These are phyloP conservation scores for Marmota monax DNA, from an alignment of 2,113 vertebrate genomes.

Conservation along the genomic window DNA sequence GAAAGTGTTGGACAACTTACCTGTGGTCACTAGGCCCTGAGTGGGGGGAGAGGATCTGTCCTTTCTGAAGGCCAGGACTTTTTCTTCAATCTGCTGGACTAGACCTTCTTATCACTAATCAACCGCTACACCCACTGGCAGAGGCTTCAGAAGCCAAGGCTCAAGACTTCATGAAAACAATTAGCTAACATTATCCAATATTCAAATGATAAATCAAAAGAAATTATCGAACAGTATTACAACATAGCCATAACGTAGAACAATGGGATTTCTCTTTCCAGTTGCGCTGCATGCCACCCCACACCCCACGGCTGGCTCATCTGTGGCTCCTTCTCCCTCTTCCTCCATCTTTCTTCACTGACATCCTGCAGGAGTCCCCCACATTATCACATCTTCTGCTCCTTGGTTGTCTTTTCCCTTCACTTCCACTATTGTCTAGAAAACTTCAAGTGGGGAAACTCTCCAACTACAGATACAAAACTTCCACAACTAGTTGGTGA, in stretches of 20 bases:
- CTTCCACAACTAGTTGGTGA: background rate
- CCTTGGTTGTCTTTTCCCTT: too few species aligned
- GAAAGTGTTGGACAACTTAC: background rate
- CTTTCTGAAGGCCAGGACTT: background rate
- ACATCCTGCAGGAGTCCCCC: background rate
- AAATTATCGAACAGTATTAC: background rate
- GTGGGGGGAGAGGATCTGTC: background rate
- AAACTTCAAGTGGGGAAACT: background rate
- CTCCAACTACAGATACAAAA: background rate
- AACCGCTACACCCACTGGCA: background rate
- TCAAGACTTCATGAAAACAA: background rate
- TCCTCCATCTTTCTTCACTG: background rate
- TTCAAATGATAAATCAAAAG: background rate
- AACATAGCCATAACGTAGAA: background rate
- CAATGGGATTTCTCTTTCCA: background rate
- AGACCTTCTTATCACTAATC: too few species aligned
- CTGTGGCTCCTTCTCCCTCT: background rate
- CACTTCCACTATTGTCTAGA: too few species aligned
- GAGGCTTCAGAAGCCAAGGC: background rate
- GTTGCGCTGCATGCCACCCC: background rate
- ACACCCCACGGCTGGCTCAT: rapidly evolving
- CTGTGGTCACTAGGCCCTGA: background rate
- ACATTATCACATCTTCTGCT: too few species aligned
- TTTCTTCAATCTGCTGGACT: too few species aligned
- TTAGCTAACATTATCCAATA: too few species aligned